Evolutionary conservation across 2,888 invertebrate genomes (phyloP).

Genomic region (Catonia carolina): DNA sequence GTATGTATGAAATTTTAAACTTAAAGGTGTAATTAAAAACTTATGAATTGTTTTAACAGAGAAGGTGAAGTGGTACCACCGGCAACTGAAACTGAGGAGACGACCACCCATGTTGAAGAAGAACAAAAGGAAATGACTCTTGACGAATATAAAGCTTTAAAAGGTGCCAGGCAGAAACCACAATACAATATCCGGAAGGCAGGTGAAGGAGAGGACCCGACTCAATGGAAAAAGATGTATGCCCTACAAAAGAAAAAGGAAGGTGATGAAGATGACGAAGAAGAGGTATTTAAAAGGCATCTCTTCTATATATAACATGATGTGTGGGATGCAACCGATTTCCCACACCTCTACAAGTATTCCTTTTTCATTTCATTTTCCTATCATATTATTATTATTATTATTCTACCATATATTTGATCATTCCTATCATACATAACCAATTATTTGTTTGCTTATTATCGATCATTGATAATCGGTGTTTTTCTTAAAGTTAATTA

Average conservation of each 20-base stretch:
- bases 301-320: background rate
- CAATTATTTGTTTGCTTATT: too few species aligned
- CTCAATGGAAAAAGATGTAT: slow-evolving; percentile 89
- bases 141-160: slow-evolving; percentile 90
- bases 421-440: too few species aligned
- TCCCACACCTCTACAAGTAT: too few species aligned
- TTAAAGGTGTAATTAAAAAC: too few species aligned
- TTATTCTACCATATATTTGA: too few species aligned
- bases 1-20: too few species aligned
- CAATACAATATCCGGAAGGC: slow-evolving; percentile 88
- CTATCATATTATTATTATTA: too few species aligned
- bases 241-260: slow-evolving; percentile 64
- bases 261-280: slow-evolving; percentile 43
- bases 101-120: slow-evolving; percentile 37
- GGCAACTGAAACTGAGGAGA: slow-evolving; percentile 35
- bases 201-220: slow-evolving; percentile 85
- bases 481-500: too few species aligned
- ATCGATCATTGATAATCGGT: too few species aligned
- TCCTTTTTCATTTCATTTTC: too few species aligned
- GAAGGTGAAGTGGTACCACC: slow-evolving; percentile 32
- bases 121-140: slow-evolving; percentile 71
- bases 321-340: background rate
- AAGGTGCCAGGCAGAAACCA: slow-evolving; percentile 72
- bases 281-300: slow-evolving; percentile 26
- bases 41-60: too few species aligned